These are phyloP conservation scores for Parotocinclus haroldoi DNA, from an alignment of 2,797 vertebrate genomes.

Conservation along the genomic window DNA sequence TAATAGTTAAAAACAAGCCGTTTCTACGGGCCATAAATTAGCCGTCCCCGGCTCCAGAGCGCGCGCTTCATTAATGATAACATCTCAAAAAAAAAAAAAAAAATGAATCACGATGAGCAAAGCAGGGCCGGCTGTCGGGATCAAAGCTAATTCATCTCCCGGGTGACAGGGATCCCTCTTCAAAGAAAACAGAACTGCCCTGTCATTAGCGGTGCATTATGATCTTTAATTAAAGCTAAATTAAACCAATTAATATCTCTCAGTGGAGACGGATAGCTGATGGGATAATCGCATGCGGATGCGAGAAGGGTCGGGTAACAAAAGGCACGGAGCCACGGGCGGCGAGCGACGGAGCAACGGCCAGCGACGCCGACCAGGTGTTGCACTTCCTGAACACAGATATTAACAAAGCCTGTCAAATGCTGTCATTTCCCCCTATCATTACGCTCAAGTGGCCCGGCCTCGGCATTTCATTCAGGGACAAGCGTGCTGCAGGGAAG, in stretches of 20 bases:
- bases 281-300: slow-evolving; percentile 61
- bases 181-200: slow-evolving; percentile 61
- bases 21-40: slow-evolving; percentile 9
- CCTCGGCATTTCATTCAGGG: slow-evolving; percentile 30
- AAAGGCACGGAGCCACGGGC: no score
- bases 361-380: slow-evolving; percentile 84
- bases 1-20: slow-evolving; percentile 4
- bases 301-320: slow-evolving; percentile 68
- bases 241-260: slow-evolving; percentile 67
- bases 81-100: slow-evolving; percentile 21
- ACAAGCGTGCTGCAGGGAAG: no score
- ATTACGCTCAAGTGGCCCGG: slow-evolving; percentile 68
- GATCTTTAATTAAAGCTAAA: slow-evolving; percentile 66
- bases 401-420: slow-evolving; percentile 71
- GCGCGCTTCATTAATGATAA: slow-evolving; percentile 31
- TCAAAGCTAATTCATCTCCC: slow-evolving; percentile 59
- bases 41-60: slow-evolving; percentile 24
- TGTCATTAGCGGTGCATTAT: slow-evolving; percentile 67
- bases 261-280: slow-evolving; percentile 55
- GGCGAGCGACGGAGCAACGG: no score
- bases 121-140: slow-evolving; percentile 37
- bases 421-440: slow-evolving; percentile 75
- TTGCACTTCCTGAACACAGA: slow-evolving; percentile 86
- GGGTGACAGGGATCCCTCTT: slow-evolving; percentile 59
- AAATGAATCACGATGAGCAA: slow-evolving; percentile 49